phyloP scores from a whole-genome alignment of 2,797 vertebrate species.

The Rhabdomys pumilio region DNA sequence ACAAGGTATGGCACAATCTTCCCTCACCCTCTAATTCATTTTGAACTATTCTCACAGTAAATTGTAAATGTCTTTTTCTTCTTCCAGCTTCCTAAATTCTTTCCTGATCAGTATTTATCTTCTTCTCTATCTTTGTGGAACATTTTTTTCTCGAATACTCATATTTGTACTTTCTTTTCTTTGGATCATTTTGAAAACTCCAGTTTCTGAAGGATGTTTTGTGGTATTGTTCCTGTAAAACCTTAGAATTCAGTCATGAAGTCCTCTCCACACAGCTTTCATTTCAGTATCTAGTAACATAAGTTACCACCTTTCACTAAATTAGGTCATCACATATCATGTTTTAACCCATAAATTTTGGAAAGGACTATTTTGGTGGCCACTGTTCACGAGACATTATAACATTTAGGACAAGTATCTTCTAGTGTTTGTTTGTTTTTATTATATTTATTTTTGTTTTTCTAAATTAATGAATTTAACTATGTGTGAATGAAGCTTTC shows the following conservation, averaged over 20 bases:
- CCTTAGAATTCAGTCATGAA: accelerated
- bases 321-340: neutral
- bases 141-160: neutral
- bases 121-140: neutral
- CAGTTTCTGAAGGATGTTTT: neutral
- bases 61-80: neutral
- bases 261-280: neutral
- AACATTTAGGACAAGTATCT: neutral
- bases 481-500: neutral
- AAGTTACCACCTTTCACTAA: neutral
- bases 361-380: neutral
- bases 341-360: neutral
- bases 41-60: neutral
- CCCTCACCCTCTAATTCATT: neutral
- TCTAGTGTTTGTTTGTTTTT: neutral
- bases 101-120: neutral
- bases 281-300: neutral
- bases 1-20: neutral
- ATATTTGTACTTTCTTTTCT: neutral
- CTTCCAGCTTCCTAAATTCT: neutral
- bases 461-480: neutral
- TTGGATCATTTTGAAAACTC: neutral
- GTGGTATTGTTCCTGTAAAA: neutral
- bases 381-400: neutral
- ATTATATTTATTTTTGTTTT: neutral